Percentiles rank a stretch among this genome's conserved stretches.
Evolutionary conservation across 2,888 invertebrate genomes (phyloP).

Genomic region (Noctua pronuba): DNA sequence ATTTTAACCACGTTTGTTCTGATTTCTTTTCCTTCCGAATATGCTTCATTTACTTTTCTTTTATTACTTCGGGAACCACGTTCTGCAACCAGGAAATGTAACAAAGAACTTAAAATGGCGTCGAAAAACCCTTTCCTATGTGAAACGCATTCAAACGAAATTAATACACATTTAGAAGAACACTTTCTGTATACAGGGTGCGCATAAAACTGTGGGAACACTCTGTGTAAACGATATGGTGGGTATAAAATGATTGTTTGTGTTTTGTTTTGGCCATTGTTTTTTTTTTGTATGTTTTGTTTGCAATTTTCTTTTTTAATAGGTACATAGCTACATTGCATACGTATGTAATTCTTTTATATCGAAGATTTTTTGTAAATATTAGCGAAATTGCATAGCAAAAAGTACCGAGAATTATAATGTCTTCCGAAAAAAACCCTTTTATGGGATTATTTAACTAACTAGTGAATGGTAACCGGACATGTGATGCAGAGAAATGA

Average conservation of each 20-base stretch:
- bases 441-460: too few relatives aligned
- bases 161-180: constrained; percentile 51
- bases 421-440: too few relatives aligned
- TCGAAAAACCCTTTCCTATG: constrained; percentile 25
- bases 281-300: background rate
- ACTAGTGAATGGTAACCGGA: too few relatives aligned
- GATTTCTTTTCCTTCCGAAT: constrained; percentile 3
- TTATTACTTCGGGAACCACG: constrained; percentile 13
- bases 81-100: constrained; percentile 10
- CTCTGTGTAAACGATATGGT: constrained; percentile 28
- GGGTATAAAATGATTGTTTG: constrained; percentile 13
- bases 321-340: background rate
- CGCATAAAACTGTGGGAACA: constrained; percentile 37
- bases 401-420: too few relatives aligned
- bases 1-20: background rate
- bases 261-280: constrained; percentile 15
- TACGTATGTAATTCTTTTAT: background rate
- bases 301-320: background rate
- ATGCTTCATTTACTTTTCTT: constrained; percentile 5
- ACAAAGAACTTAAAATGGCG: constrained; percentile 26
- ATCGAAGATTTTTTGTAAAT: background rate
- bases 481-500: too few relatives aligned
- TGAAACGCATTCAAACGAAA: constrained; percentile 45
- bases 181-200: constrained; percentile 31
- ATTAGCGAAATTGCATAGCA: too few relatives aligned